These are phyloP conservation scores for Ataeniobius toweri DNA, from an alignment of 2,797 vertebrate species.

Conservation along the genomic window DNA sequence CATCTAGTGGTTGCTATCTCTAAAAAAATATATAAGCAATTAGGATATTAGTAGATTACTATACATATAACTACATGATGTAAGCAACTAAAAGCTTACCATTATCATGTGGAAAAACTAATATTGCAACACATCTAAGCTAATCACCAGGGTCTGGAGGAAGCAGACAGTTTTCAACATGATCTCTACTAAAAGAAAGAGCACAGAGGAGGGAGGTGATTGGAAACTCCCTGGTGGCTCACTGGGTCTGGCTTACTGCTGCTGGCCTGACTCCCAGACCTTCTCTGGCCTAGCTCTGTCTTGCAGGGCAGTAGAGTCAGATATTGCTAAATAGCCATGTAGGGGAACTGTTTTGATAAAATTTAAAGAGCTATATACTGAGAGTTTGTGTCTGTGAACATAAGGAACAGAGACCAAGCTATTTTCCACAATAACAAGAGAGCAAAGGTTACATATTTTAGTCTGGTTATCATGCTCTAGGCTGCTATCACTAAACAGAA, in stretches of 20 bases:
- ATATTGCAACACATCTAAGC: constrained; percentile 4
- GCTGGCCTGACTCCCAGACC: constrained; percentile 68
- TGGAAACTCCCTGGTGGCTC: constrained; percentile 72
- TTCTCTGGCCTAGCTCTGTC: constrained; percentile 44
- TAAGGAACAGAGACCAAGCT: background rate
- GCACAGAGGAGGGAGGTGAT: constrained; percentile 52
- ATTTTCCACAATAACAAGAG: background rate
- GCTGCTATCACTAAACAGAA: background rate
- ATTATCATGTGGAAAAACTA: constrained; percentile 1
- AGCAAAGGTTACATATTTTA: background rate
- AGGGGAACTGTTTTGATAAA: constrained; percentile 8
- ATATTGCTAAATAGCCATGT: constrained; percentile 18
- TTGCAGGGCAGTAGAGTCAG: constrained; percentile 40
- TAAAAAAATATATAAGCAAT: background rate
- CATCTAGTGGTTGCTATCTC: background rate
- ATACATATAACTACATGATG: background rate
- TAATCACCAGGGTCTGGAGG: constrained; percentile 22
- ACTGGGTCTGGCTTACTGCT: constrained; percentile 63
- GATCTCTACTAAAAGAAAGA: constrained; percentile 6
- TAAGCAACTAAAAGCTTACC: background rate
- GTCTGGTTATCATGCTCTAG: background rate
- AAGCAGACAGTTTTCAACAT: constrained; percentile 34
- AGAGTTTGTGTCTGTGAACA: background rate
- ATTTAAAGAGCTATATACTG: background rate
- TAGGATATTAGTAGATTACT: background rate